Conservation (phyloP, 30 jellyfish, hydroid and myxozoan species). For the Chrysaora quinquecirrha region DNA sequence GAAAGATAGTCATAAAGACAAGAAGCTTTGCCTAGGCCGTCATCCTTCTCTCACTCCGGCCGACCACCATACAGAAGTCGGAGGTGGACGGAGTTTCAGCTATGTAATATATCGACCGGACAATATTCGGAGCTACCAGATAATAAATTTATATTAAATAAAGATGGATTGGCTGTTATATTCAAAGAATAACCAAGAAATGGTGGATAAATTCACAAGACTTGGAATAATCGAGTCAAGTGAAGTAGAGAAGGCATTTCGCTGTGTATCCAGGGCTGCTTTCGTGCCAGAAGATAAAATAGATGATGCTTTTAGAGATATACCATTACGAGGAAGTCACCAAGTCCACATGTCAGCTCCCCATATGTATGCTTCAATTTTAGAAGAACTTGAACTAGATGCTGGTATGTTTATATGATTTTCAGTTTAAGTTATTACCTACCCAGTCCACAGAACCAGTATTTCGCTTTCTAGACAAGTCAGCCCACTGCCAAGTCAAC, state of each 20-base stretch:
- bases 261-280: conserved; percentile 99
- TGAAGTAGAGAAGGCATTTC: conserved; percentile 93
- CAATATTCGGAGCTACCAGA: too few species aligned
- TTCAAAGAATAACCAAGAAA: conserved; percentile 71
- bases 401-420: conserved; percentile 79
- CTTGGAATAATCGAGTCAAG: conserved; percentile 85
- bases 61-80: too few species aligned
- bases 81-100: too few species aligned
- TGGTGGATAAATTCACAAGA: conserved; percentile 91
- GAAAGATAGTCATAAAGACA: too few species aligned
- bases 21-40: too few species aligned
- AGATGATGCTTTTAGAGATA: conserved; percentile 86
- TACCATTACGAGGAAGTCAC: conserved; percentile 92
- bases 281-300: conserved; percentile 85
- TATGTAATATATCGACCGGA: too few species aligned
- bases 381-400: conserved; percentile 94
- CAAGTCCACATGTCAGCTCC: conserved; percentile 98
- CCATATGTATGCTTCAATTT: conserved; percentile 94
- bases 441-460: too few species aligned
- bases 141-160: too few species aligned
- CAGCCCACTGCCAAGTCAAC: too few species aligned
- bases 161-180: conserved; percentile 78
- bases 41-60: too few species aligned
- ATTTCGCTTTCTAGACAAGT: too few species aligned
- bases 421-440: too few species aligned